Base-by-base conservation (phyloP, 2,888 invertebrate genomes). In the Himalopsyche japonica region DNA sequence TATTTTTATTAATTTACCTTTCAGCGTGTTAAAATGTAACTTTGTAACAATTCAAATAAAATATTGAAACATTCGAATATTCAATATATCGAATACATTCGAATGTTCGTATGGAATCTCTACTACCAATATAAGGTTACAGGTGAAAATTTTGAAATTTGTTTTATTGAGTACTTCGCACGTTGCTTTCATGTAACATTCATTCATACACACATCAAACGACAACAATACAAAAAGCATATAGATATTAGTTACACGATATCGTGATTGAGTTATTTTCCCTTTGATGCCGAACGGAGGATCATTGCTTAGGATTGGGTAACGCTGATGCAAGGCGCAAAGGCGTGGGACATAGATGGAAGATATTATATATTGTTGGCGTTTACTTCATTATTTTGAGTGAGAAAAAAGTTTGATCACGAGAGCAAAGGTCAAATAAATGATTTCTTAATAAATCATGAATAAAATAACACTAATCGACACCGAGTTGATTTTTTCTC, bases 231-330 rank as follows among this genome's bases (percentile, higher is more conserved):
- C 57, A 57, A 24, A 57, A 57, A 57, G 57, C 20, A 57, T 24
- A 57, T 8, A 20, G 57, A 57, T 57, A 20, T 49, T 3, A 8
- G 20, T 57, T 57, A 79, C 82, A 76, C 84, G 84, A 80, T 43
- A 80, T 85, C 85, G 85, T 85, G 85, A 85, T 76, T 49, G 80
- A 80, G 76, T 83, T 81, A 84, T 85, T 85, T 43, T 81, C 37
- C 49, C 47, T 82, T 76, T 82, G 77, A 76, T 24, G 82, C 48
- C 37, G 77, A 77, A 57, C 79, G 47, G 27, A 34, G 79, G 27
- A 43, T 43, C 57, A 57, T 57, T 57, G 20, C 57, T 20, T 57
- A 57, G 20, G 24, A 57, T 57, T 57, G 57, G 24, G 57, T 24
- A 57, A 57, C 10, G 15, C 24, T 24, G n/a, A 57, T 43, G 43